Evolutionary conservation across 2,113 vertebrate species (phyloP).

Genomic region (Bubo blakistoni): DNA sequence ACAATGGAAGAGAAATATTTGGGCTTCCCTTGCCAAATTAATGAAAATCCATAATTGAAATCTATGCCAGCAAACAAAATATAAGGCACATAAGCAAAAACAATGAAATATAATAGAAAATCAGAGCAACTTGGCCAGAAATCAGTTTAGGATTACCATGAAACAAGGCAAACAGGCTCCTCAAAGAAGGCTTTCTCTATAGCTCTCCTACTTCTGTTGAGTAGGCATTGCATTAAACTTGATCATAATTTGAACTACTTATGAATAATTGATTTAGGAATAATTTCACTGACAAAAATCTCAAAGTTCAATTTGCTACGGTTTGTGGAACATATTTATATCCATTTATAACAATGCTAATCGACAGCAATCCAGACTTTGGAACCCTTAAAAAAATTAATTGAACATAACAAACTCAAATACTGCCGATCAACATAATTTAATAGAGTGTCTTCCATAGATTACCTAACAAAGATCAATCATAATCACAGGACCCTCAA

Average conservation of each 20-base stretch:
- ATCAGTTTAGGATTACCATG: not conserved
- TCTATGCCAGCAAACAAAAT: not conserved
- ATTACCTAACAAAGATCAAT: constrained; percentile 60
- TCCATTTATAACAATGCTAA: constrained; percentile 50
- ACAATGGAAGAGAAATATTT: not conserved
- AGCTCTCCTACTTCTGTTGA: not conserved
- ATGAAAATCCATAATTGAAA: constrained; percentile 1
- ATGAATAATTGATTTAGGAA: constrained; percentile 57
- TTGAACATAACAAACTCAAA: constrained; percentile 41
- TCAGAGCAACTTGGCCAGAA: not conserved
- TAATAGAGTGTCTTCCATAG: constrained; percentile 47
- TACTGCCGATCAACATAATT: constrained; percentile 57
- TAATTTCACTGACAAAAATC: constrained; percentile 41
- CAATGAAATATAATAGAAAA: not conserved
- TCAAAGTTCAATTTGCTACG: not conserved
- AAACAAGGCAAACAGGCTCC: not conserved
- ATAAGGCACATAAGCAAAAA: not conserved
- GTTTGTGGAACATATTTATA: constrained; percentile 48
- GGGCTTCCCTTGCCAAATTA: not conserved
- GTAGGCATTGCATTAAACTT: constrained; percentile 21
- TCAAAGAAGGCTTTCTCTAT: not conserved
- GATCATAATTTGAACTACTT: constrained; percentile 27
- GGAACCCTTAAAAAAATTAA: constrained; percentile 49
- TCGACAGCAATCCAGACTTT: constrained; percentile 28
- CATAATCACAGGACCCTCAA: constrained; percentile 42